Evolutionary conservation across 2,888 invertebrate species (phyloP).

Genomic region (Chaitophorus viminalis): DNA sequence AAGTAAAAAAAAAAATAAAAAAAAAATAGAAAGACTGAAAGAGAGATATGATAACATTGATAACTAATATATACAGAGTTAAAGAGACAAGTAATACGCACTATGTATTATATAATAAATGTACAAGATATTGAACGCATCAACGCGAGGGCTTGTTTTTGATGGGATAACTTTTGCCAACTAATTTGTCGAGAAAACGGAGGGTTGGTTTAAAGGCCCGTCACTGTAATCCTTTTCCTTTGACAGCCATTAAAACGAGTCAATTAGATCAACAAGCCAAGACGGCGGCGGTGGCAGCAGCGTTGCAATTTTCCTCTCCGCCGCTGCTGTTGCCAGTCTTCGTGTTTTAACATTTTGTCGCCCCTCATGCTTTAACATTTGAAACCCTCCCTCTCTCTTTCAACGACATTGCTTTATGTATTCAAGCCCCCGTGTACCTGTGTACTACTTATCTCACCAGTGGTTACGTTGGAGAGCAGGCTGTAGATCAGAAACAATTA

Average conservation of each 20-base stretch:
- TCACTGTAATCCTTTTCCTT: constrained; percentile 61
- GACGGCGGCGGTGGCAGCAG: constrained; percentile 21
- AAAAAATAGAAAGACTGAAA: not conserved
- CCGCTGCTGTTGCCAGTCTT: not conserved
- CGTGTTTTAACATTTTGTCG: constrained; percentile 38
- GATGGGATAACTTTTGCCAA: constrained; percentile 53
- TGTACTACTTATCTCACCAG: no score
- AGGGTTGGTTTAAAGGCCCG: constrained; percentile 53
- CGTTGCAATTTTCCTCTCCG: constrained; percentile 37
- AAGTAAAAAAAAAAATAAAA: not conserved
- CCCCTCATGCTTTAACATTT: constrained; percentile 38
- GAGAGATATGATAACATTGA: no score
- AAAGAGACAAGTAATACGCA: not conserved
- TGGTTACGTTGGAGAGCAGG: not conserved
- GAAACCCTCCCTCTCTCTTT: not conserved
- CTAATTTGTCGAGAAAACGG: constrained; percentile 50
- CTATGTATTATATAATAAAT: not conserved
- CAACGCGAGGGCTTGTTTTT: not conserved
- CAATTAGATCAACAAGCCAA: constrained; percentile 60
- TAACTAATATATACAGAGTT: no score
- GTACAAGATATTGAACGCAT: constrained; percentile 16
- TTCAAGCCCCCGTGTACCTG: not conserved
- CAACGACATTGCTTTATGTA: not conserved
- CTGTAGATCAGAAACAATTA: constrained; percentile 42
- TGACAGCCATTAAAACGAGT: constrained; percentile 61